Percentiles rank a stretch among this genome's conserved stretches.
phyloP scores from a whole-genome alignment of 2,888 invertebrate genomes.

The Microchrysa polita region DNA sequence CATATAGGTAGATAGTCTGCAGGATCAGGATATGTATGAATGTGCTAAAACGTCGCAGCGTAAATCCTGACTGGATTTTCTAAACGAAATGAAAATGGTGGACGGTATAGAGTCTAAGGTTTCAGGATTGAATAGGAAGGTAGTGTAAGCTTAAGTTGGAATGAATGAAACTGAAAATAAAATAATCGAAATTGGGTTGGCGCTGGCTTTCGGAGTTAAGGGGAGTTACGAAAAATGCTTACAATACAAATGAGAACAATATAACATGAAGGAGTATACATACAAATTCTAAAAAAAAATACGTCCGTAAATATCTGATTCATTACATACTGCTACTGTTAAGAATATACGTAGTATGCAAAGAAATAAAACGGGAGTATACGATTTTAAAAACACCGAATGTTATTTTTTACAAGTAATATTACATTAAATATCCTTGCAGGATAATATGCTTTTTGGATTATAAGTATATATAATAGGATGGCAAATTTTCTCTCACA shows the following conservation, averaged over 20 bases:
- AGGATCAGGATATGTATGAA: too few relatives aligned
- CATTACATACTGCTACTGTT: too few relatives aligned
- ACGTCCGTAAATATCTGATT: too few relatives aligned
- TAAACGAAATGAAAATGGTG: too few relatives aligned
- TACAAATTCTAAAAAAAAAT: too few relatives aligned
- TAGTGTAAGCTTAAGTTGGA: background rate
- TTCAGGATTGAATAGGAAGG: background rate
- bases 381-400: slow-evolving; percentile 3
- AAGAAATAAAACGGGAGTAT: background rate
- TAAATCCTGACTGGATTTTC: too few relatives aligned
- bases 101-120: too few relatives aligned
- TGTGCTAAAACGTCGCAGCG: too few relatives aligned
- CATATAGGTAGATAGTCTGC: too few relatives aligned
- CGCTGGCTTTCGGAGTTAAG: slow-evolving; percentile 16
- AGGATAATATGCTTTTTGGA: background rate
- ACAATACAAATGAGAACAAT: background rate
- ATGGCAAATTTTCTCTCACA: background rate
- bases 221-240: slow-evolving; percentile 11
- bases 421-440: background rate
- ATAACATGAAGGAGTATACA: background rate
- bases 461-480: background rate
- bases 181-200: slow-evolving; percentile 25
- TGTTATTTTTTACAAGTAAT: background rate
- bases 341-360: too few relatives aligned
- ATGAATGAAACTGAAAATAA: slow-evolving; percentile 17